These are phyloP conservation scores for Calcarius lapponicus DNA, from an alignment of 2,797 vertebrate genomes.

Conservation along the genomic window DNA sequence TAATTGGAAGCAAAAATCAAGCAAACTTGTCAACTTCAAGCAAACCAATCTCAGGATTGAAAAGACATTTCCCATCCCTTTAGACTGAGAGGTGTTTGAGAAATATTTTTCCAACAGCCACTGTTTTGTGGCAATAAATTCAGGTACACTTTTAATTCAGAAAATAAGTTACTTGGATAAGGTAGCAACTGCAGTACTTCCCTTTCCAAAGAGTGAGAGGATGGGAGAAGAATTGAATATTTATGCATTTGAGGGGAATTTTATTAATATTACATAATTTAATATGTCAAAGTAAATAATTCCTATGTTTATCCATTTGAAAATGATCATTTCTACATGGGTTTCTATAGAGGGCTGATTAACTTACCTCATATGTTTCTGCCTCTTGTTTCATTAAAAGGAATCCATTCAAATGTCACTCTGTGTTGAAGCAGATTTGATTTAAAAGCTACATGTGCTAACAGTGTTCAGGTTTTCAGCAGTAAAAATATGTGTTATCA, in stretches of 20 bases:
- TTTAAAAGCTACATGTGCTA: neutral
- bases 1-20: neutral
- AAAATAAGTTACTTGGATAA: neutral
- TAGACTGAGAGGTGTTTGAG: neutral
- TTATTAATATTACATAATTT: neutral
- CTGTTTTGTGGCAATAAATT: neutral
- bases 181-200: neutral
- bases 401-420: neutral
- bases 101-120: neutral
- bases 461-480: neutral
- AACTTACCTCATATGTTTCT: neutral
- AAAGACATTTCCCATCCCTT: neutral
- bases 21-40: neutral
- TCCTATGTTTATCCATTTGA: neutral
- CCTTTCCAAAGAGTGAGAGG: neutral
- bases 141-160: neutral
- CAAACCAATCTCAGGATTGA: neutral
- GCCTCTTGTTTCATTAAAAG: neutral
- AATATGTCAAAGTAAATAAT: neutral
- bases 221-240: neutral
- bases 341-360: neutral
- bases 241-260: neutral
- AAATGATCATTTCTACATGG: neutral
- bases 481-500: neutral
- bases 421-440: neutral